Conservation (phyloP, 1,140 invertebrate species). For the Protaetia brevitarsis region DNA sequence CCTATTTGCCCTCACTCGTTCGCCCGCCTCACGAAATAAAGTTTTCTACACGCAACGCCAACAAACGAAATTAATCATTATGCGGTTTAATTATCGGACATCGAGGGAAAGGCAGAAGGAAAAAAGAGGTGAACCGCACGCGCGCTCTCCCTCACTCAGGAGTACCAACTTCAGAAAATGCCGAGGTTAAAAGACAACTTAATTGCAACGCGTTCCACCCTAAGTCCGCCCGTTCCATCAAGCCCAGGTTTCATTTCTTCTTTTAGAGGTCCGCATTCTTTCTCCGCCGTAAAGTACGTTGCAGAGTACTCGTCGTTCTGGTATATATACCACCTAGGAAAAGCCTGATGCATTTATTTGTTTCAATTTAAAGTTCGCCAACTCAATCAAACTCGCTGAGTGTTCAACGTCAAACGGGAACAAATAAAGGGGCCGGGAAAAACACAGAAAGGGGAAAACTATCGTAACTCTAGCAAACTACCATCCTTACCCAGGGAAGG, state of each 20-base stretch:
- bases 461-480: background rate
- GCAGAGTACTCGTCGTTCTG: background rate
- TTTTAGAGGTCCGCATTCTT: background rate
- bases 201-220: background rate
- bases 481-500: background rate
- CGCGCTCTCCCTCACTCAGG: background rate
- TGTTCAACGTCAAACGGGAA: constrained; percentile 9
- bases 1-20: background rate
- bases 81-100: constrained; percentile 11
- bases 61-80: constrained; percentile 7
- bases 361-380: constrained; percentile 13
- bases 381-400: constrained; percentile 13
- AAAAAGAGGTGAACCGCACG: background rate
- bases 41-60: background rate
- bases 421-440: background rate
- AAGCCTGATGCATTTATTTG: constrained; percentile 18
- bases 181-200: background rate
- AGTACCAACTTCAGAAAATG: background rate
- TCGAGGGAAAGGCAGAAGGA: background rate
- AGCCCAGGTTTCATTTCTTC: background rate
- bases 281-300: background rate
- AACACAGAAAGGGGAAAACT: background rate
- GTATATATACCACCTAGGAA: background rate
- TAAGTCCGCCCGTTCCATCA: background rate
- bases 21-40: background rate